Base-by-base conservation (phyloP, 2,113 vertebrate genomes). In the Tauraco erythrolophus region DNA sequence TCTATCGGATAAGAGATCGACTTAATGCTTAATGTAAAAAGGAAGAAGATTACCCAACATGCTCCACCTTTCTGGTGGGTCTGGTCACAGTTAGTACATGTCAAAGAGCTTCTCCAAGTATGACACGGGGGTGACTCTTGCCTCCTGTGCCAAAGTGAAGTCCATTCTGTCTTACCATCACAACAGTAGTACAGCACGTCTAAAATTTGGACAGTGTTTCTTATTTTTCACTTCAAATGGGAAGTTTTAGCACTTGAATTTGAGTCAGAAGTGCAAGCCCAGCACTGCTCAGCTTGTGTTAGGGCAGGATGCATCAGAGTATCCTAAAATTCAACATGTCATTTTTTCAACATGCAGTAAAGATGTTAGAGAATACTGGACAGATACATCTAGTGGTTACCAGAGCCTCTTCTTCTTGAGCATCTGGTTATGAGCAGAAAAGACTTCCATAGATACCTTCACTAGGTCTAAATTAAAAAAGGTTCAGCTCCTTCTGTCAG, bases 91-190 rank as follows among this genome's bases (percentile, higher is more conserved):
- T 22, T 14, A 60, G 13, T 10, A 58, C 5, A 48, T 1, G 2
- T 45, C 22, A 31, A 16, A 48, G 56, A 46, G 21, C 23, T 91
- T 58, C 37, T 64, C 37, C 50, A 5, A 2, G 2, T 53, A 0
- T 3, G 35, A 37, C 23, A 25, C 0, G 0, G 33, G 5, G 19
- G 31, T 30, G 69, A 15, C 39, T 70, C 48, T 5, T 24, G 35
- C 16, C 77, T 12, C 35, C 37, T 24, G 11, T 15, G 57, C 33
- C 35, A 65, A 57, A 62, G 31, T 1, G 14, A 90, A 68, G 45
- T 23, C 65, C 33, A 5, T 14, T 45, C 70, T 21, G 9, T 45
- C 14, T 23, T 19, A 35, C 31, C 21, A 7, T 19, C 12, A 24
- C 51, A 75, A 5, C n/a, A 45, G 25, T 16, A 62, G 54, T 66